phyloP scores from a whole-genome alignment of 1,140 invertebrate genomes.

The Rhopalosiphum padi region DNA sequence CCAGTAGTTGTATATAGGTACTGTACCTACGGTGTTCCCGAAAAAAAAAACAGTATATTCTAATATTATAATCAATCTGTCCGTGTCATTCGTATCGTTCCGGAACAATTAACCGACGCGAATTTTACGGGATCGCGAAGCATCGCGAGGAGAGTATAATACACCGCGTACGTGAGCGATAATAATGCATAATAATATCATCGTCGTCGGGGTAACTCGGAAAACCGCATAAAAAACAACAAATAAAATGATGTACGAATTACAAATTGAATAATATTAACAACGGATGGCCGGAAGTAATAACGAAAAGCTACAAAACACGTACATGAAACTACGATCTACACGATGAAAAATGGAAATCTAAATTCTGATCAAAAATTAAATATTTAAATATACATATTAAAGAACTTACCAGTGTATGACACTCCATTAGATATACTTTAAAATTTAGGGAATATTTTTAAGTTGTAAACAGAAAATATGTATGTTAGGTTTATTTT shows the following conservation, averaged over 20 bases:
- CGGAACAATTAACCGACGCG: not conserved
- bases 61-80: slow-evolving; percentile 24
- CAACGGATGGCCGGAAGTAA: not conserved
- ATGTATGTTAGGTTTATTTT: not conserved
- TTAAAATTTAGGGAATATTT: no score
- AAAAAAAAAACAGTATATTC: slow-evolving; percentile 12
- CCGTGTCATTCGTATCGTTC: slow-evolving; percentile 26
- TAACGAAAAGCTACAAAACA: no score
- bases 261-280: not conserved
- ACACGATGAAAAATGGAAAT: not conserved
- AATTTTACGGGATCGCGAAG: not conserved
- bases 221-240: not conserved
- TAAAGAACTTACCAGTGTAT: no score
- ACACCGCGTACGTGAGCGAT: not conserved
- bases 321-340: not conserved
- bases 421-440: no score
- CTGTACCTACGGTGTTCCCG: not conserved
- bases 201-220: not conserved
- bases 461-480: not conserved
- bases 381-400: not conserved
- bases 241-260: not conserved
- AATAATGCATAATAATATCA: not conserved
- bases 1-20: not conserved
- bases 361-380: not conserved
- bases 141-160: not conserved